Evolutionary conservation across 2,888 invertebrate species (phyloP).

Genomic region (Mesorhabditis spiculigera): DNA sequence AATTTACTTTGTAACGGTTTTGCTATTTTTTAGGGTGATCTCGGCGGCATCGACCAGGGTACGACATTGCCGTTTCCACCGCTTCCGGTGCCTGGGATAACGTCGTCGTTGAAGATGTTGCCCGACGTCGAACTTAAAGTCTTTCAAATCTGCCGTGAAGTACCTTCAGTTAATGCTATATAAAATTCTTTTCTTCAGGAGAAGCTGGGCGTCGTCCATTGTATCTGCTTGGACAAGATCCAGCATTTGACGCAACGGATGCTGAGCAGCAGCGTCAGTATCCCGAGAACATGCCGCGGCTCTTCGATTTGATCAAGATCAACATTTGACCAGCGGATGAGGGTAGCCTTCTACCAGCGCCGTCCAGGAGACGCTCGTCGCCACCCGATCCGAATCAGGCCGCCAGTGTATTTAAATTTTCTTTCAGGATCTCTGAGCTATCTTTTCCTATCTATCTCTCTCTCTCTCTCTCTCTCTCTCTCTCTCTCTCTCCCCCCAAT

Average conservation of each 20-base stretch:
- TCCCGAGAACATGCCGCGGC: conserved; percentile 65
- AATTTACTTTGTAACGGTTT: too few species aligned
- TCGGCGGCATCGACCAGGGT: conserved; percentile 86
- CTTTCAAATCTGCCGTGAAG: conserved; percentile 7
- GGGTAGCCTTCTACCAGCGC: conserved; percentile 83
- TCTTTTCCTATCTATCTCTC: too few species aligned
- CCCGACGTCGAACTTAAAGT: conserved; percentile 2
- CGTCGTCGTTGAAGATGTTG: conserved; percentile 77
- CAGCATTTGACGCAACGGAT: background rate
- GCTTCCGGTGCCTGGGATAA: conserved; percentile 82
- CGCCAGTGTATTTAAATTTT: conserved; percentile 62
- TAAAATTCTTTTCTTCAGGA: background rate
- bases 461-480: too few species aligned
- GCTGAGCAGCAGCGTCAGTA: background rate
- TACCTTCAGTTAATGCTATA: too few species aligned
- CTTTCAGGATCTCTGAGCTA: conserved; percentile 29
- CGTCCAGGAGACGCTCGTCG: conserved; percentile 78
- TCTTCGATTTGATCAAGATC: conserved; percentile 83
- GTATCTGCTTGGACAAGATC: conserved; percentile 9
- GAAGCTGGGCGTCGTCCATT: background rate
- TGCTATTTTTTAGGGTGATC: conserved; percentile 76
- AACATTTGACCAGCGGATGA: conserved; percentile 66
- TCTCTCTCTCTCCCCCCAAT: too few species aligned
- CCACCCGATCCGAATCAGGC: conserved; percentile 82
- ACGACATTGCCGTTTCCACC: conserved; percentile 91